phyloP scores from a whole-genome alignment of 2,888 invertebrate genomes.

The Plutella xylostella region DNA sequence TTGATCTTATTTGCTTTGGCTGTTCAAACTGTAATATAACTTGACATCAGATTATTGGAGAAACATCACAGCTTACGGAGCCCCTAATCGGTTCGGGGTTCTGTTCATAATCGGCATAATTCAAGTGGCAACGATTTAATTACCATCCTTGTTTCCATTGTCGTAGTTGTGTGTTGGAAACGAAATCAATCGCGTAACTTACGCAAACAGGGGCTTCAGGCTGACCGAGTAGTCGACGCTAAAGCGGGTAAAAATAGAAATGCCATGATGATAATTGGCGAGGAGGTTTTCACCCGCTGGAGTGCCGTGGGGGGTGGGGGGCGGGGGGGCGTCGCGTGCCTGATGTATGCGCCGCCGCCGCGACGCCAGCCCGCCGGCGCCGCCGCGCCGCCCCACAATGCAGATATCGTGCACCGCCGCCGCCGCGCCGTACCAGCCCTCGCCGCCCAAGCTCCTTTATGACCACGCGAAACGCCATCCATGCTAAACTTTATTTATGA shows the following conservation, averaged over 20 bases:
- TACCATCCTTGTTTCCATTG: neutral
- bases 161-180: neutral
- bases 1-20: slow-evolving; percentile 3
- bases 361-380: slow-evolving; percentile 62
- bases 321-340: slow-evolving; percentile 48
- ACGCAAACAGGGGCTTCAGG: neutral
- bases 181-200: neutral
- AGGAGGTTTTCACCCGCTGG: slow-evolving; percentile 21
- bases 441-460: slow-evolving; percentile 34
- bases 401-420: slow-evolving; percentile 58
- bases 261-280: slow-evolving; percentile 48
- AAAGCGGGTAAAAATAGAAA: slow-evolving; percentile 41
- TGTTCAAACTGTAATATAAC: neutral
- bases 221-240: slow-evolving; percentile 21
- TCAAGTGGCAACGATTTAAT: neutral
- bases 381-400: slow-evolving; percentile 64
- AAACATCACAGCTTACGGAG: neutral
- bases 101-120: too few relatives aligned
- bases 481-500: neutral
- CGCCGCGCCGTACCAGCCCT: slow-evolving; percentile 23
- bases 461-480: slow-evolving; percentile 28
- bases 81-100: too few relatives aligned
- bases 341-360: slow-evolving; percentile 63
- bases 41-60: neutral
- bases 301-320: slow-evolving; percentile 18